Evolutionary conservation across 2,113 vertebrate species (phyloP), one percentile per base, ranked within the genome.

Genomic region (Otus sunia): DNA sequence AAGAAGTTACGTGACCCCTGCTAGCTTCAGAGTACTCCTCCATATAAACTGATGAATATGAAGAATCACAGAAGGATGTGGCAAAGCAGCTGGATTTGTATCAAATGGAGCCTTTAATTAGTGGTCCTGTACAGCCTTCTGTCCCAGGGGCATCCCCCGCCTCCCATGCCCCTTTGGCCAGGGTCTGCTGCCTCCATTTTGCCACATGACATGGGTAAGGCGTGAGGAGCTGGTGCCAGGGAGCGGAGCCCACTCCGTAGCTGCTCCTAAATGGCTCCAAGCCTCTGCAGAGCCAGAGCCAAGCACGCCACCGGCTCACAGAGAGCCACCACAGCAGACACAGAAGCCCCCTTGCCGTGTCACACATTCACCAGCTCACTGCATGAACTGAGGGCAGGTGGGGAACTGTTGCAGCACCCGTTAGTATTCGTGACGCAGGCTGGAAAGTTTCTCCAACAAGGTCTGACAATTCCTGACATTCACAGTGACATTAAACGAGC

Each of bases 21-120:
- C 86, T 50, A 86, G 74, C 84, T 95, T 96, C 83, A 94, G 86
- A 96, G 63, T 49, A 68, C 50, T 91, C 71, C 85, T 93, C 82
- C 50, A 13, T 56, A 87, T 8, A 64, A 94, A 92, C 5, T 78
- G 91, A 83, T 88, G 96, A 91, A 86, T 80, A 86, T 64, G 66
- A 95, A 85, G 91, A 84, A 84, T 12, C 5, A 11, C 60, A 87
- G 82, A 87, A 89, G 68, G 62, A 89, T 60, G 73, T 45, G 86
- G 87, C 89, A 79, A 79, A 95, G 86, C 76, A 94, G 92, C 73
- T 85, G 80, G 66, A 87, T 82, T 75, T 69, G 41, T 60, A 89
- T 56, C 77, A 82, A 87, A 89, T 17, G 2, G 55, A 91, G 45
- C 32, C 69, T 87, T 95, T 94, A 89, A 92, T 89, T 56, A 91